Evolutionary conservation across 2,888 invertebrate genomes (phyloP).

Genomic region (Epirrita christyi): DNA sequence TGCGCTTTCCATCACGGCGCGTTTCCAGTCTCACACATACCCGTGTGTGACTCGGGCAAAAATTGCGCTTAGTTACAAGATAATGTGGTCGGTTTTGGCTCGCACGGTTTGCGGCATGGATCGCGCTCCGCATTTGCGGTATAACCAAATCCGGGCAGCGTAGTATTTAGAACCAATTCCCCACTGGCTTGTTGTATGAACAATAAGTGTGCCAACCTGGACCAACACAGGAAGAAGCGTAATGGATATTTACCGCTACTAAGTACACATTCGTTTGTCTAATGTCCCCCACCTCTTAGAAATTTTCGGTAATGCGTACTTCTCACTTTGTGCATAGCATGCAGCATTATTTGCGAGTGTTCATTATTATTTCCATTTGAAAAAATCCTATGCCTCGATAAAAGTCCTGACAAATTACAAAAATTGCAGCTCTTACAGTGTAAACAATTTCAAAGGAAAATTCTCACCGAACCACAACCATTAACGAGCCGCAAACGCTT

Average conservation of each 20-base stretch:
- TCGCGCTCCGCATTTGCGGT: constrained; percentile 68
- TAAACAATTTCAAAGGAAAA: constrained; percentile 64
- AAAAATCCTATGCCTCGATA: constrained; percentile 39
- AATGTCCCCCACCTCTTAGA: constrained; percentile 12
- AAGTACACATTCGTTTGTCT: constrained; percentile 42
- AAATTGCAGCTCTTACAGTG: constrained; percentile 40
- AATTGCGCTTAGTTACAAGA: constrained; percentile 57
- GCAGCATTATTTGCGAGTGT: constrained; percentile 26
- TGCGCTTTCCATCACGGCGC: constrained; percentile 75
- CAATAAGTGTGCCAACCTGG: constrained; percentile 79
- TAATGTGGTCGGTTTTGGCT: constrained; percentile 66
- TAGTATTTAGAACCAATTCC: constrained; percentile 80
- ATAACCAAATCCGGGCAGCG: constrained; percentile 72
- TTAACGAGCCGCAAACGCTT: constrained; percentile 64
- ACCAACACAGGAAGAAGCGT: constrained; percentile 71
- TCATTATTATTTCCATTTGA: constrained; percentile 42
- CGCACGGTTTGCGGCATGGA: constrained; percentile 51
- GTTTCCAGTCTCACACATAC: constrained; percentile 42
- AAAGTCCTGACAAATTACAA: constrained; percentile 45
- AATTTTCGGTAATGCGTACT: constrained; percentile 15
- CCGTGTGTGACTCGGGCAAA: constrained; percentile 42
- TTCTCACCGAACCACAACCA: constrained; percentile 69
- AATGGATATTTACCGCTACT: constrained; percentile 73
- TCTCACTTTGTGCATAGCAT: constrained; percentile 6
- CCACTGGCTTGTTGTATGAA: constrained; percentile 81